A percentile compares a stretch with the other conserved stretches of the same genome.
These are phyloP conservation scores for Halocaridina rubra DNA, from an alignment of 2,888 invertebrate genomes.

Conservation along the genomic window DNA sequence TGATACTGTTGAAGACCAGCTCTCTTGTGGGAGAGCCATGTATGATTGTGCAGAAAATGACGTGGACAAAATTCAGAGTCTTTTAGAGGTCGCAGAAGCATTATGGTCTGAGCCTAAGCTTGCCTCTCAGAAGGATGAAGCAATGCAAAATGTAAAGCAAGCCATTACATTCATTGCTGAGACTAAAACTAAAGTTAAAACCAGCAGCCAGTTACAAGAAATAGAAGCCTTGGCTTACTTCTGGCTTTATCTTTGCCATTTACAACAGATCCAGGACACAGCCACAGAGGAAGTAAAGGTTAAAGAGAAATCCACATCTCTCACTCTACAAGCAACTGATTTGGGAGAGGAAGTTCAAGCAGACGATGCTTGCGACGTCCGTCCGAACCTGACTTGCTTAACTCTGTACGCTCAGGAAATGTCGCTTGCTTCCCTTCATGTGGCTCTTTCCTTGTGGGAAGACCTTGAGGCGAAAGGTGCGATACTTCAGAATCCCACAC, in stretches of 20 bases:
- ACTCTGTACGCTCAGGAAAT: slow-evolving; percentile 37
- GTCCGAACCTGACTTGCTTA: slow-evolving; percentile 18
- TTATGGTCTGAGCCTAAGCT: neutral
- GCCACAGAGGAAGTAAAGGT: slow-evolving; percentile 19
- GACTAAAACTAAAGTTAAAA: neutral
- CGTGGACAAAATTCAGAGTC: neutral
- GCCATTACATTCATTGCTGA: slow-evolving; percentile 7
- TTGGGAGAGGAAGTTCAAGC: slow-evolving; percentile 55
- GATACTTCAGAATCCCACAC: neutral
- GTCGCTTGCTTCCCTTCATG: slow-evolving; percentile 34
- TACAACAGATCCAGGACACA: slow-evolving; percentile 14
- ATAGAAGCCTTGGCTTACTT: slow-evolving; percentile 31
- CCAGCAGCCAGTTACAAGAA: neutral
- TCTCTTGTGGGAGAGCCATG: slow-evolving; percentile 27
- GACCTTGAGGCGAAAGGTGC: slow-evolving; percentile 9
- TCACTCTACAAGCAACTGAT: slow-evolving; percentile 44
- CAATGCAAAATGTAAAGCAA: neutral
- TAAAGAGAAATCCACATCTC: neutral
- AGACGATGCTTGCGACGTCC: slow-evolving; percentile 55
- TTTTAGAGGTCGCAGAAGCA: slow-evolving; percentile 20
- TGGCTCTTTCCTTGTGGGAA: slow-evolving; percentile 41
- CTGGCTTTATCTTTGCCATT: slow-evolving; percentile 43
- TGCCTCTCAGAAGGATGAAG: neutral
- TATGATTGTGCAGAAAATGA: neutral
- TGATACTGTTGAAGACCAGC: slow-evolving; percentile 16